Evolutionary conservation across 2,113 vertebrate species (phyloP).

Genomic region (Psittacara wagleri): DNA sequence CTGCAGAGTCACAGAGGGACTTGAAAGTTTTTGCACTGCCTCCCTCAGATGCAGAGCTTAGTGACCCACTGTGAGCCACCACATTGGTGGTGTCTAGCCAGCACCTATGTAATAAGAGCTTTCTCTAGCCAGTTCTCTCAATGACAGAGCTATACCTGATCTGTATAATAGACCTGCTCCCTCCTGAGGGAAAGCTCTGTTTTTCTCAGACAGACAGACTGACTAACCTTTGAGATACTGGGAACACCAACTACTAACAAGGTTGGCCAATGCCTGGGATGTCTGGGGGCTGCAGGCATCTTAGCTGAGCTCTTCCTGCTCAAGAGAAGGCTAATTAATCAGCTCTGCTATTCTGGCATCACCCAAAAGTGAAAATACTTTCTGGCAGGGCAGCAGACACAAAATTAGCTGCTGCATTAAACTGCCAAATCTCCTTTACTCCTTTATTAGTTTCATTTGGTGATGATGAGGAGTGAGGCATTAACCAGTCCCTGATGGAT

Average conservation of each 20-base stretch:
- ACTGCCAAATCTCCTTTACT: conserved; percentile 66
- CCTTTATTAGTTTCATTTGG: conserved; percentile 64
- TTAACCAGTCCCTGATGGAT: conserved; percentile 53
- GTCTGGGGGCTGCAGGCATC: background rate
- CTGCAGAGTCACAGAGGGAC: background rate
- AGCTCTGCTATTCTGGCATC: conserved; percentile 54
- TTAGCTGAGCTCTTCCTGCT: conserved; percentile 27
- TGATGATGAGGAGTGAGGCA: conserved; percentile 59
- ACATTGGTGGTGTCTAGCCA: fast-evolving
- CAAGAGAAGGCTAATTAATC: conserved; percentile 61
- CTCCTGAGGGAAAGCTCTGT: background rate
- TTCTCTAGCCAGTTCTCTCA: background rate
- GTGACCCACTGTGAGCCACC: background rate
- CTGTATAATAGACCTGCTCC: background rate
- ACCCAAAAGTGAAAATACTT: conserved; percentile 68
- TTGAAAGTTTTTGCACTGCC: background rate
- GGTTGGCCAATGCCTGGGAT: background rate
- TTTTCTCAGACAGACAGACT: background rate
- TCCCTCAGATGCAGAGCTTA: background rate
- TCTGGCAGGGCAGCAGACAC: conserved; percentile 59
- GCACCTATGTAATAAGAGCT: background rate
- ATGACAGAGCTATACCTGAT: background rate
- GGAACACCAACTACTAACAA: background rate
- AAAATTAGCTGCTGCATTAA: conserved; percentile 64
- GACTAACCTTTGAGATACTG: background rate